Conservation (phyloP, 2,888 invertebrate species). For the Agonopterix alstromeriana region DNA sequence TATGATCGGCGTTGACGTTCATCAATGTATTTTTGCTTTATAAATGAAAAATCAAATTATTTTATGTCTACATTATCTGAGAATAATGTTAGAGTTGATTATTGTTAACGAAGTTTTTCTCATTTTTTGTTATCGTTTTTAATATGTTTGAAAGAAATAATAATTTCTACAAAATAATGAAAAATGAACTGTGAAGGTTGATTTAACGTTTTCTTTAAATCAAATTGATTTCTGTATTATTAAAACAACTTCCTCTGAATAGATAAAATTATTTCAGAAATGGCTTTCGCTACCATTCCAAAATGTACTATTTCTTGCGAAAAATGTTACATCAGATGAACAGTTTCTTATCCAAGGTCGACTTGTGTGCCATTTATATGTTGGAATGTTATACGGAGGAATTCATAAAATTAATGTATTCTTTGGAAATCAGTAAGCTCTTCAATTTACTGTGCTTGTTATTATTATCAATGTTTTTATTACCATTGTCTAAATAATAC, state of each 20-base stretch:
- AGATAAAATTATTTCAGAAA: slow-evolving; percentile 7
- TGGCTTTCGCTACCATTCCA: slow-evolving; percentile 39
- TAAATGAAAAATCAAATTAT: background rate
- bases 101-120: background rate
- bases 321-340: background rate
- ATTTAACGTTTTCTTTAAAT: background rate
- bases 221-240: background rate
- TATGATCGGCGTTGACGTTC: background rate
- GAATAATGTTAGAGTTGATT: background rate
- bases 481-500: background rate
- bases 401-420: too few species aligned
- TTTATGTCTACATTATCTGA: background rate
- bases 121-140: background rate
- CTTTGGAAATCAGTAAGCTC: too few species aligned
- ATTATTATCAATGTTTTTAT: too few species aligned
- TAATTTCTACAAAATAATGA: slow-evolving; percentile 5
- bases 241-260: background rate
- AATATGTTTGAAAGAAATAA: too few species aligned
- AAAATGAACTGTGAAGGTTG: background rate
- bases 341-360: slow-evolving; percentile 21
- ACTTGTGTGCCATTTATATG: slow-evolving; percentile 45
- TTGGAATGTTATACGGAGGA: background rate
- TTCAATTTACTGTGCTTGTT: too few species aligned
- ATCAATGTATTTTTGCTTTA: background rate
- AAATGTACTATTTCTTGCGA: slow-evolving; percentile 14